These are phyloP conservation scores for Bettongia penicillata DNA, from an alignment of 2,113 vertebrate genomes.

Conservation along the genomic window DNA sequence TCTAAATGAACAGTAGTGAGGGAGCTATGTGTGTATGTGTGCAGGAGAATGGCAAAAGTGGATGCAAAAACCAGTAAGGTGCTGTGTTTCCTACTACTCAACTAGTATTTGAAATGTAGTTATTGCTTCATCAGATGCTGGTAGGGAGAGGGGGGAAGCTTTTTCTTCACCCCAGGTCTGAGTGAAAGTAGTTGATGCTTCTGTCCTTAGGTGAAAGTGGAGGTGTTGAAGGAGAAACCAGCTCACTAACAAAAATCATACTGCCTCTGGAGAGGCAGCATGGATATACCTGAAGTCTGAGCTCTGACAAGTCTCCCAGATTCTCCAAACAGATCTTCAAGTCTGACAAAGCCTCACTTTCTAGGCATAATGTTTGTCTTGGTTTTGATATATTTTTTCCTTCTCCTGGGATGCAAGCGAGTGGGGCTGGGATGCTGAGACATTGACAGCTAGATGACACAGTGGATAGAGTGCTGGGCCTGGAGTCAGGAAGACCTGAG, in stretches of 20 bases:
- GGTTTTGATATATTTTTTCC: neutral
- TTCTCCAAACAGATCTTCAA: neutral
- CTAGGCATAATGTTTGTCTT: neutral
- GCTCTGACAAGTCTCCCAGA: neutral
- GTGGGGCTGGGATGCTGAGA: neutral
- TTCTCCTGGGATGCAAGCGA: neutral
- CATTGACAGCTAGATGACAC: no score
- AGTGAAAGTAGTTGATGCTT: accelerated
- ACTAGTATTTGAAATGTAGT: no score
- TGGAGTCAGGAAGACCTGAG: neutral
- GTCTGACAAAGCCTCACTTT: neutral
- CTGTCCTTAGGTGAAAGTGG: neutral
- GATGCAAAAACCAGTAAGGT: neutral
- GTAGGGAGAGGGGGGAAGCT: neutral
- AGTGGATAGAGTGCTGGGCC: neutral
- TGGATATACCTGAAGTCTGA: neutral
- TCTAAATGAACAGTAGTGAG: neutral
- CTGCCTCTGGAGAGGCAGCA: accelerated
- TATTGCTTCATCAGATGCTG: accelerated
- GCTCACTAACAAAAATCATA: neutral
- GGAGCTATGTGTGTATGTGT: neutral
- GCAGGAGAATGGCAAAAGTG: neutral
- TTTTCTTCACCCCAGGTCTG: accelerated
- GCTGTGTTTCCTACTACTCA: neutral
- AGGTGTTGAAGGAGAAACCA: neutral